A percentile compares a stretch with the other conserved stretches of the same genome.
These are phyloP conservation scores for Silurus meridionalis DNA, from an alignment of 2,113 vertebrate species.

Conservation along the genomic window DNA sequence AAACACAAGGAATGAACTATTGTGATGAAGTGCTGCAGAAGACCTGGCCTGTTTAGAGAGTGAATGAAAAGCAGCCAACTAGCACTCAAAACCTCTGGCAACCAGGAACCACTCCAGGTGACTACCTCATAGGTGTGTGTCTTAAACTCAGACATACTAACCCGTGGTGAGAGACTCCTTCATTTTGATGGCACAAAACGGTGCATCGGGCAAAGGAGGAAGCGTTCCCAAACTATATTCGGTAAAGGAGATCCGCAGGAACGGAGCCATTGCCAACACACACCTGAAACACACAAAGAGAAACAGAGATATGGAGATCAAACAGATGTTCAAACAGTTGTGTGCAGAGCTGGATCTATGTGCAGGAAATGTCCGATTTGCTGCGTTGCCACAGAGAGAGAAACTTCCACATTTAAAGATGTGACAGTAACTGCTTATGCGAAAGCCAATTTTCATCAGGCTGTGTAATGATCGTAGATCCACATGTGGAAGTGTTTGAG, in stretches of 20 bases:
- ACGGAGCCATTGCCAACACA: slow-evolving; percentile 83
- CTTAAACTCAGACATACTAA: slow-evolving; percentile 59
- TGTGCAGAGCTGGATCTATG: slow-evolving; percentile 7
- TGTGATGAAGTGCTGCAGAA: no score
- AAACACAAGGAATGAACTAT: no score
- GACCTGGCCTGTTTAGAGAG: no score
- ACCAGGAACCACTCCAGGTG: no score
- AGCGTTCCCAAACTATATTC: slow-evolving; percentile 80
- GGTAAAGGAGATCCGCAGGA: slow-evolving; percentile 89
- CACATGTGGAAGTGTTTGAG: neutral
- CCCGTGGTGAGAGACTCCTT: slow-evolving; percentile 94
- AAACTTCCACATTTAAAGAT: neutral
- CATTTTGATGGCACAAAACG: slow-evolving; percentile 92
- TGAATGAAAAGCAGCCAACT: no score
- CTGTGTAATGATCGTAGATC: neutral
- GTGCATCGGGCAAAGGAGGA: slow-evolving; percentile 68
- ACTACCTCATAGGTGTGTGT: neutral
- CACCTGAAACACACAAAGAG: slow-evolving; percentile 54
- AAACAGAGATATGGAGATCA: slow-evolving; percentile 25
- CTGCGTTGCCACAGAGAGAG: slow-evolving; percentile 42
- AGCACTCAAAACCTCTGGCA: no score
- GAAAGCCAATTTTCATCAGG: neutral
- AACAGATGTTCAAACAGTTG: slow-evolving; percentile 31
- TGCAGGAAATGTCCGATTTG: slow-evolving; percentile 17
- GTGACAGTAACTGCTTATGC: slow-evolving; percentile 2